Base-by-base conservation (phyloP, 37 sponge, comb jelly and placozoan species). In the Aplysina aerophoba region DNA sequence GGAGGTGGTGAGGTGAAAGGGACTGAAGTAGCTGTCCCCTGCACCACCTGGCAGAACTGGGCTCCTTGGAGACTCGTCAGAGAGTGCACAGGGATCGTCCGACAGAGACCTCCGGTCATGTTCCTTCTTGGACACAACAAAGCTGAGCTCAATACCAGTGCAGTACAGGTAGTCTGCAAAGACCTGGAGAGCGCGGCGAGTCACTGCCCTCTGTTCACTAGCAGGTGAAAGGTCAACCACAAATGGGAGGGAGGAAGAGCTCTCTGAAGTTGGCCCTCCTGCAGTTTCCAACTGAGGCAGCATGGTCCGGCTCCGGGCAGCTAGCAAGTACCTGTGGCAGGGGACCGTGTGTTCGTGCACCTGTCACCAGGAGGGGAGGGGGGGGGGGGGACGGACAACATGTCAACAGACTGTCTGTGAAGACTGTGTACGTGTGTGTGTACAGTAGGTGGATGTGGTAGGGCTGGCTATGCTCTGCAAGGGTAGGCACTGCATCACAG, bases 101-200 rank as follows among this genome's bases (percentile, higher is more conserved):
- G 33, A 31, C 2, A 69, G 4, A 30, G 71, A 69, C 71, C 34
- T 24, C 71, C 34, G 30, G 1, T 17, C 19, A 0, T 69, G 71
- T 35, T 69, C 71, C 34, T 35, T 69, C 34, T 35, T 24, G 1
- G 28, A 35, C 33, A 69, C 71, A 30, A 31, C 1, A 35, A 69
- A 1, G 34, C 35, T 69, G 71, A 69, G 34, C 17, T 31, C 28
- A 30, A 35, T 69, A 4, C 34, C 71, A 30, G 30, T 8, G 6
- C 71, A 34, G 71, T 69, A 69, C 15, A 69, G 33, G 71, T 69
- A 69, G 71, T 69, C 71, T 35, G 34, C 71, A 30, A 31, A 69
- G 28, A 69, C 35, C 17, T 34, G 71, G 35, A 69, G 71, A 30
- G 35, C 34, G 1, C 33, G 1, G 71, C 15, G 34, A 16, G 17